A percentile compares a stretch with the other conserved stretches of the same genome.
Evolutionary conservation across 2,888 invertebrate species (phyloP).

Genomic region (Papilio elwesi): DNA sequence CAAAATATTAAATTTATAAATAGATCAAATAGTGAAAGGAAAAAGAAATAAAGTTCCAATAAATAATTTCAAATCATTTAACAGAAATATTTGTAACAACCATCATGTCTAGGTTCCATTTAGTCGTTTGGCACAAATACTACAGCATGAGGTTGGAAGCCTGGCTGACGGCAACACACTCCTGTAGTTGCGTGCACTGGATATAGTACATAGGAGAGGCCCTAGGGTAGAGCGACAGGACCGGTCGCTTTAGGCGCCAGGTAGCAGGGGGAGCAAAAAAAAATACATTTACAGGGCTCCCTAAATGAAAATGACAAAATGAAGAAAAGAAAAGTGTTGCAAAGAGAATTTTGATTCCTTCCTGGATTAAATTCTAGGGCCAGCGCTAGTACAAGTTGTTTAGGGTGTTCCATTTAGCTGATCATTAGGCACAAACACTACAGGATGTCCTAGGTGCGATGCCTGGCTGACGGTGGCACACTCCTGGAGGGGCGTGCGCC

Average conservation of each 20-base stretch:
- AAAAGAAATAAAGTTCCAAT: not conserved
- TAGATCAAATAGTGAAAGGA: constrained; percentile 6
- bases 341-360: not conserved
- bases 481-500: constrained; percentile 51
- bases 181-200: too few species aligned
- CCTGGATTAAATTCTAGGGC: not conserved
- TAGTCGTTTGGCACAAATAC: not conserved
- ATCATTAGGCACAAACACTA: constrained; percentile 56
- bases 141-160: not conserved
- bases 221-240: not conserved
- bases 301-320: too few species aligned
- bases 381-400: constrained; percentile 4
- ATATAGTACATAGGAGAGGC: not conserved
- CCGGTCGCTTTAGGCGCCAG: too few species aligned
- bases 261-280: not conserved
- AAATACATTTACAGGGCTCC: too few species aligned
- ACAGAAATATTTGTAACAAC: not conserved
- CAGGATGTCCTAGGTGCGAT: constrained; percentile 48
- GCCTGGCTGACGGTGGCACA: constrained; percentile 55
- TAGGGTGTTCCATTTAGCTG: constrained; percentile 56
- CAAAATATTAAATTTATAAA: constrained; percentile 6
- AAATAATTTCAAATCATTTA: constrained; percentile 7
- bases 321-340: not conserved
- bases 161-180: too few species aligned
- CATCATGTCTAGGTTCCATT: not conserved